These are phyloP conservation scores for Pyrocoelia pectoralis DNA, from an alignment of 2,888 invertebrate genomes.

Conservation along the genomic window DNA sequence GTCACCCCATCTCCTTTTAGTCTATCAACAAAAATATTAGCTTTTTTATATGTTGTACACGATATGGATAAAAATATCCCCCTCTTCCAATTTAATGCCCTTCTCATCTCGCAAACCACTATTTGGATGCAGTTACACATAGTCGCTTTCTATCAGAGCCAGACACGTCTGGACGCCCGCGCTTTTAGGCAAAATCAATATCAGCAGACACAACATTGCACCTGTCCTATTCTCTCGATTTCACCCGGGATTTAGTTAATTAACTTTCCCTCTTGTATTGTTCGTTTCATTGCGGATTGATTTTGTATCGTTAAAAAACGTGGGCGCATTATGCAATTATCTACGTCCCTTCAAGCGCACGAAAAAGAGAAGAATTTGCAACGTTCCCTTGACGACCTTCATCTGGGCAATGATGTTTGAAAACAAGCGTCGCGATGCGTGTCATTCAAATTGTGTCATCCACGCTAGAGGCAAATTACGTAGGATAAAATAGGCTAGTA, in stretches of 20 bases:
- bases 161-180: constrained; percentile 59
- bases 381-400: too few species aligned
- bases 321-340: too few species aligned
- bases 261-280: constrained; percentile 14
- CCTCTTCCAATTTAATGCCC: too few species aligned
- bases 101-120: constrained; percentile 24
- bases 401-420: too few species aligned
- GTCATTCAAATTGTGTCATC: too few species aligned
- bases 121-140: constrained; percentile 30
- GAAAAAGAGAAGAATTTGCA: too few species aligned
- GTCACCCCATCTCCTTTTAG: constrained; percentile 44
- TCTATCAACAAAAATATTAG: constrained; percentile 28
- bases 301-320: not conserved
- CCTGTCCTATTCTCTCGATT: constrained; percentile 22
- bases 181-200: constrained; percentile 68
- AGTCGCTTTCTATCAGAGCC: constrained; percentile 49
- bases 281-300: not conserved
- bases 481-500: too few species aligned
- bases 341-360: too few species aligned
- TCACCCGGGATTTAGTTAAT: not conserved
- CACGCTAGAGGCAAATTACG: too few species aligned
- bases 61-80: constrained; percentile 30
- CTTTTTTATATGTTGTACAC: constrained; percentile 24
- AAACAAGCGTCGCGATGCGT: too few species aligned
- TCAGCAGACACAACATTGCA: constrained; percentile 61